Percentiles rank a stretch among this genome's conserved stretches.
These are phyloP conservation scores for Scaptomyza caliginosa DNA, from an alignment of 2,888 invertebrate species.

Conservation along the genomic window DNA sequence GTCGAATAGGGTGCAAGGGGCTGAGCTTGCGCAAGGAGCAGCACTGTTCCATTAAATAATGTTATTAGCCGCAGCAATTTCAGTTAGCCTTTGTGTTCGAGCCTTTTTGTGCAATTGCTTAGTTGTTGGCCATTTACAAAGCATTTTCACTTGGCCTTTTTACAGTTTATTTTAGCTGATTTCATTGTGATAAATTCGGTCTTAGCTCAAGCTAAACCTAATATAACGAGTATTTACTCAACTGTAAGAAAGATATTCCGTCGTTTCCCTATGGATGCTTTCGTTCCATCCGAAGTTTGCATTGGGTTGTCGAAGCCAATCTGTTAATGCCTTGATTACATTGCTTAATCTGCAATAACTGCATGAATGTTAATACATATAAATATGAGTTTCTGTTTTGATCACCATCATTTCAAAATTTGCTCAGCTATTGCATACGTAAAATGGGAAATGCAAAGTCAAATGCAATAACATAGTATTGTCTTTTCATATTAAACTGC, in stretches of 20 bases:
- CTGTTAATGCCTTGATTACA: slow-evolving; percentile 34
- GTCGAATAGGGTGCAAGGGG: too few species aligned
- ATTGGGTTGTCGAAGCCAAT: slow-evolving; percentile 14
- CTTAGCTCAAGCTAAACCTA: slow-evolving; percentile 34
- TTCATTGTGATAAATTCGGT: slow-evolving; percentile 70
- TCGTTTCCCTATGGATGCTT: slow-evolving; percentile 48
- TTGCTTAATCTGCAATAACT: slow-evolving; percentile 9
- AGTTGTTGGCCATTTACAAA: slow-evolving; percentile 36
- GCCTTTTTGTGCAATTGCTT: slow-evolving; percentile 53
- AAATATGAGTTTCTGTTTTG: too few species aligned
- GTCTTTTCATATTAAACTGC: background rate
- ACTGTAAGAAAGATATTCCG: slow-evolving; percentile 45
- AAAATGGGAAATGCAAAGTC: too few species aligned
- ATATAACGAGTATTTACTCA: slow-evolving; percentile 48
- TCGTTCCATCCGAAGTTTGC: slow-evolving; percentile 3
- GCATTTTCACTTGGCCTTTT: slow-evolving; percentile 59
- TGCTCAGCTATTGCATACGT: background rate
- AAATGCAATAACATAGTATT: background rate
- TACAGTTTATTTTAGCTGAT: slow-evolving; percentile 47
- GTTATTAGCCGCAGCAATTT: slow-evolving; percentile 75
- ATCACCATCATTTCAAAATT: background rate
- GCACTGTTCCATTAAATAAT: slow-evolving; percentile 68
- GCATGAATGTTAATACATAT: background rate
- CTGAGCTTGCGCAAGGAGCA: background rate
- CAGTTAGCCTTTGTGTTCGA: slow-evolving; percentile 60